Percentiles rank a stretch among this genome's conserved stretches.
Conservation (phyloP, 2,113 vertebrate genomes). For the Rhizomys pruinosus region DNA sequence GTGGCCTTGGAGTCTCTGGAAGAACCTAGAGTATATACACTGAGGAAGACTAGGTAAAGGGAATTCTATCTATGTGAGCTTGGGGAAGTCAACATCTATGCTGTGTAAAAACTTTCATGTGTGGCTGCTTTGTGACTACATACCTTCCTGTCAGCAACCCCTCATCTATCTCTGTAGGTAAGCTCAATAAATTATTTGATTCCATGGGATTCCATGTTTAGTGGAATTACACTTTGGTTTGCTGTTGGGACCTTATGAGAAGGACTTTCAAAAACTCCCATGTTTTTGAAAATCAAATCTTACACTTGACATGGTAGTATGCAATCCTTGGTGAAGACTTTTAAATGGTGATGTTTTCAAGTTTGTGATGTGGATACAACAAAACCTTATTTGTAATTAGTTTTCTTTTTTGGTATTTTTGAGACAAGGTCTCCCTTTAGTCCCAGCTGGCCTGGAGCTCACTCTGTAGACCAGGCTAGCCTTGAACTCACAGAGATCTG, state of each 20-base stretch:
- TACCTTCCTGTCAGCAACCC: not conserved
- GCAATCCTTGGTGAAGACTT: not conserved
- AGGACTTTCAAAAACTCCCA: not conserved
- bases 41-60: too few relatives aligned
- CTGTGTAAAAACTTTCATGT: not conserved
- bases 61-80: not conserved
- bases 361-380: not conserved
- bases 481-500: too few relatives aligned
- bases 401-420: too few relatives aligned
- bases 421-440: too few relatives aligned
- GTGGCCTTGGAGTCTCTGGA: not conserved
- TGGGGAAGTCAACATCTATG: not conserved
- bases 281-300: not conserved
- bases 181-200: not conserved
- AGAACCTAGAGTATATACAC: not conserved
- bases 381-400: not conserved
- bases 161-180: not conserved
- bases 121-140: not conserved
- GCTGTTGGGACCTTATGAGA: not conserved
- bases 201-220: not conserved
- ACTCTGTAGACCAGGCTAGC: too few relatives aligned
- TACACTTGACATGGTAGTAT: not conserved
- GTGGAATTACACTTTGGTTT: not conserved
- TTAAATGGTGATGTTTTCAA: not conserved
- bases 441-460: too few relatives aligned